These are phyloP conservation scores for Chloroceryle aenea DNA, from an alignment of 2,113 vertebrate genomes.

Conservation along the genomic window DNA sequence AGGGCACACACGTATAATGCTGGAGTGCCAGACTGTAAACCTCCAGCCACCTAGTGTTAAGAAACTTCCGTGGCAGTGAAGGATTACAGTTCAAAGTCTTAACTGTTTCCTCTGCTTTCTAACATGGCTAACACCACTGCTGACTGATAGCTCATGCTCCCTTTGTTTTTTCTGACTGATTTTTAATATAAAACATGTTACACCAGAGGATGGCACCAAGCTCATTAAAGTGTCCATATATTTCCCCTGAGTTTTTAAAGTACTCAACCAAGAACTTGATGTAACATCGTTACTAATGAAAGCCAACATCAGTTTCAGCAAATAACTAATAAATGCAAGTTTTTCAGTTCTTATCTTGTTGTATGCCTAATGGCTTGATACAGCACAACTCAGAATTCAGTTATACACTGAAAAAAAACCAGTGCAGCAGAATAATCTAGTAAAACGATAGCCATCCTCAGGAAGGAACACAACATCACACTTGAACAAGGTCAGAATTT, in stretches of 20 bases:
- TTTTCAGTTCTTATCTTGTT: not conserved
- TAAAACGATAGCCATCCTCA: not conserved
- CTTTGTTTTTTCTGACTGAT: not conserved
- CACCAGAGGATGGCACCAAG: not conserved
- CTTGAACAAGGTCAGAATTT: not conserved
- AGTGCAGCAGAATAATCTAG: not conserved
- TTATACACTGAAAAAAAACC: not conserved
- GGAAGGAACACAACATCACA: not conserved
- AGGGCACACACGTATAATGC: not conserved
- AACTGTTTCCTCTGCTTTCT: not conserved
- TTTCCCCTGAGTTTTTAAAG: not conserved
- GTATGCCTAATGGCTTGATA: not conserved
- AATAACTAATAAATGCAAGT: not conserved
- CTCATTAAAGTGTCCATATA: not conserved
- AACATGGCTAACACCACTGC: not conserved
- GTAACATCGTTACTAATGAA: not conserved
- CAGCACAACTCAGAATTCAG: not conserved
- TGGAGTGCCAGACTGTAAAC: not conserved
- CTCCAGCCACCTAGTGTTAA: not conserved
- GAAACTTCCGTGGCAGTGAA: not conserved
- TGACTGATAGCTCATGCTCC: not conserved
- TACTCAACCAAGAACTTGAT: not conserved
- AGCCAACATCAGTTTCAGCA: not conserved
- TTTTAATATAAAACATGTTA: not conserved
- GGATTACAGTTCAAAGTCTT: not conserved